Evolutionary conservation across 2,113 vertebrate species (phyloP), one percentile per base, ranked within the genome.

Genomic region (Coregonus clupeaformis): DNA sequence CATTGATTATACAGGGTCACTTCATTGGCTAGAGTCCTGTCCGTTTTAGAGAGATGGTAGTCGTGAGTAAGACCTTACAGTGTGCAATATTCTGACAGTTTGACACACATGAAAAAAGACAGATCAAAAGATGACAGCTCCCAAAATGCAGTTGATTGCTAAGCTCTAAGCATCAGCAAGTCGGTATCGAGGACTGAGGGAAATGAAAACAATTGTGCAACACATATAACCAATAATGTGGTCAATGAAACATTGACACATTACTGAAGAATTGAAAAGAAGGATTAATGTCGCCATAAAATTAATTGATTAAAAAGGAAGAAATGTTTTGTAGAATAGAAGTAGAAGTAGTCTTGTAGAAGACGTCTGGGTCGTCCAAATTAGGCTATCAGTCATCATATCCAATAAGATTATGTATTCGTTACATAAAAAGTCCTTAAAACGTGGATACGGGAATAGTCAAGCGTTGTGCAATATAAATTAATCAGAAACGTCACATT

Each of bases 401-500:
- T 68, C 66, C 30, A 42, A 20, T 68, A 68, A 22, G 30, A 29
- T 5, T 25, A 12, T 32, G 5, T 18, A 67, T n/a, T 65, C 25
- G n/a, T 65, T 20, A 32, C 65, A 68, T 22, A 24, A 47, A 68
- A 68, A 68, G 20, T 24, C 13, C 29, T 14, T 52, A 20, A 12
- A 36, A 67, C 27, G 30, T 29, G 9, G 9, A 42, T 42, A 42
- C 6, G 18, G 30, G 29, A 68, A 42, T 27, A 5, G 6, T 47
- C 16, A 13, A 79, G 85, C 82, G 89, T 90, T 89, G 89, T 86
- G 88, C 85, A 90, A 89, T 84, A 84, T 84, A 84, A 78, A 87
- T 88, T 84, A 81, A 83, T 82, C 87, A 88, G 76, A 91, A 84
- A 87, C 87, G 90, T 87, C 91, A 92, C 90, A 90, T 86, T 82